Percentiles rank a stretch among this genome's conserved stretches.
Evolutionary conservation across 2,113 vertebrate species (phyloP).

Genomic region (Oncorhynchus masou): DNA sequence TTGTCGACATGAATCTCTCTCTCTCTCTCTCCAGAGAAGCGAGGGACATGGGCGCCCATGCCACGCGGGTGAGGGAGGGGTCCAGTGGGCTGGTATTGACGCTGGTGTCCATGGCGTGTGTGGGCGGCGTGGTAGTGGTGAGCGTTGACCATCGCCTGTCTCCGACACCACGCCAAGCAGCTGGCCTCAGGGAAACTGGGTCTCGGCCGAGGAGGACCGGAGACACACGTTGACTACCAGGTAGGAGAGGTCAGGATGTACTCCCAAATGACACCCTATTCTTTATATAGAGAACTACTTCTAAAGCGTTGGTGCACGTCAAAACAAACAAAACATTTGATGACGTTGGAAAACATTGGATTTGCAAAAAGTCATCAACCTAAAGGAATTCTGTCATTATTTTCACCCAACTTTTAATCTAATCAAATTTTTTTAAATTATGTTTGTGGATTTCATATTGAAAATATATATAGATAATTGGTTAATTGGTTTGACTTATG

Average conservation of each 20-base stretch:
- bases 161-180: slow-evolving; percentile 84
- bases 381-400: too few species aligned
- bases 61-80: slow-evolving; percentile 71
- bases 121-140: slow-evolving; percentile 84
- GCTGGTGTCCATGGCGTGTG: slow-evolving; percentile 85
- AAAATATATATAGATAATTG: too few species aligned
- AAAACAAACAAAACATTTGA: too few species aligned
- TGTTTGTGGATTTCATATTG: too few species aligned
- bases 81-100: slow-evolving; percentile 86
- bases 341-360: too few species aligned
- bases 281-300: too few species aligned
- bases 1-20: neutral
- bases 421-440: too few species aligned
- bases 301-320: too few species aligned
- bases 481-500: too few species aligned
- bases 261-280: too few species aligned
- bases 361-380: too few species aligned
- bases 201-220: slow-evolving; percentile 90
- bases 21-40: slow-evolving; percentile 66
- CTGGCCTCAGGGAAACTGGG: slow-evolving; percentile 87
- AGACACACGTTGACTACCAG: slow-evolving; percentile 96
- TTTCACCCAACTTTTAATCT: too few species aligned
- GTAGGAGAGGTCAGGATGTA: slow-evolving; percentile 56
- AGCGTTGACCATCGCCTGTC: slow-evolving; percentile 78
- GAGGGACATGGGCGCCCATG: slow-evolving; percentile 75